Evolutionary conservation across 2,888 invertebrate species (phyloP), one percentile per base, ranked within the genome.

Genomic region (Nesidiocoris tenuis): DNA sequence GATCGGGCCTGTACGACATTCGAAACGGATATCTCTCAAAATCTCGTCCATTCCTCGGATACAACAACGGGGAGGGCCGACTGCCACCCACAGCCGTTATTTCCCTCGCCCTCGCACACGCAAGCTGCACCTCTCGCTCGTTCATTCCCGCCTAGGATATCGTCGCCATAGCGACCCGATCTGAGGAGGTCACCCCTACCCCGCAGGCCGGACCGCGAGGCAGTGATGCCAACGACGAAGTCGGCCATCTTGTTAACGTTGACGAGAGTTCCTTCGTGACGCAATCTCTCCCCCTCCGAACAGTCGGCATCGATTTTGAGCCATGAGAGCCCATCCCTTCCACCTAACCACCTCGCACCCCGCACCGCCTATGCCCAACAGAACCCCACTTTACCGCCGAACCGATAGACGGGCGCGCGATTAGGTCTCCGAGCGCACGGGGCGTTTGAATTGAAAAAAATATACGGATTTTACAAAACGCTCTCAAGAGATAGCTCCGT

Each of bases 291-390:
- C 39, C 39, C 3, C 39, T 39, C 63, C 61, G 39, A 72, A 72
- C 72, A 72, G 72, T 61, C 72, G 72, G 25, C 72, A 72, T 72
- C 72, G 72, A 72, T 72, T 72, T 72, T 72, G 72, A 39, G 12
- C 39, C 39, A 39, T 39, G 39, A 39, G 39, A 39, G 39, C 12
- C n/a, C 39, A 39, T 39, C 39, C 39, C 39, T 39, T 12, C 39
- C 12, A 39, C 39, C 39, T 39, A n/a, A n/a, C 39, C 39, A 7
- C 39, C 12, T 7, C 12, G 39, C 39, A 39, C 3, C n/a, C n/a
- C n/a, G n/a, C n/a, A n/a, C n/a, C n/a, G n/a, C n/a, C n/a, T n/a
- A n/a, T n/a, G n/a, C n/a, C n/a, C n/a, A n/a, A n/a, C n/a, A n/a
- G n/a, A n/a, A n/a, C n/a, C n/a, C n/a, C n/a, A n/a, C n/a, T n/a